A percentile compares a stretch with the other conserved stretches of the same genome.
These are phyloP conservation scores for Lypha dubia DNA, from an alignment of 2,888 invertebrate genomes.

Conservation along the genomic window DNA sequence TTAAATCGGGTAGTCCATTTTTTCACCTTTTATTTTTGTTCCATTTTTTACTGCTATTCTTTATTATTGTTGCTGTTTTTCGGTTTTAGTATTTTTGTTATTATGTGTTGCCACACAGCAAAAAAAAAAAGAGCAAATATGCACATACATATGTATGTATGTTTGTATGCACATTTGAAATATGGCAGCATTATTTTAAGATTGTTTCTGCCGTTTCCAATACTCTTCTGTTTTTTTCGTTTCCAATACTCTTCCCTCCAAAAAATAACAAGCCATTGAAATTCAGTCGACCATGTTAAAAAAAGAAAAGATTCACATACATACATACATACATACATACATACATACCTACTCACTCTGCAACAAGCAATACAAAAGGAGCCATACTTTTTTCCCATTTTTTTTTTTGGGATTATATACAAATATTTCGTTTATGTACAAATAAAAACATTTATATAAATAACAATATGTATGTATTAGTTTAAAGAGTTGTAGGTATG, in stretches of 20 bases:
- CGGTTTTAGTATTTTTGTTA: slow-evolving; percentile 19
- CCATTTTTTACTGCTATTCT: slow-evolving; percentile 64
- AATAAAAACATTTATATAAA: slow-evolving; percentile 30
- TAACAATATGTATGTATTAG: not conserved
- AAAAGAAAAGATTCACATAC: slow-evolving; percentile 63
- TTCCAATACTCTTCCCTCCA: slow-evolving; percentile 61
- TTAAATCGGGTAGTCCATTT: slow-evolving; percentile 62
- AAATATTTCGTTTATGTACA: slow-evolving; percentile 48
- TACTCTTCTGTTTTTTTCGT: slow-evolving; percentile 64
- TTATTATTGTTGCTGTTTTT: slow-evolving; percentile 40
- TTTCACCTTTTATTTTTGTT: too few relatives aligned
- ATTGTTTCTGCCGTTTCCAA: slow-evolving; percentile 19
- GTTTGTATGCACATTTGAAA: slow-evolving; percentile 38
- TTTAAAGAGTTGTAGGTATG: slow-evolving; percentile 5
- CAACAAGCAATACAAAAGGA: slow-evolving; percentile 52
- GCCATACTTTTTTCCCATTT: slow-evolving; percentile 48
- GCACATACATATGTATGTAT: not conserved
- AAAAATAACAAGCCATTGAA: slow-evolving; percentile 73
- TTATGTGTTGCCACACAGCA: slow-evolving; percentile 47
- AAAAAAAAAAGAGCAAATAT: slow-evolving; percentile 58
- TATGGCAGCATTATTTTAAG: slow-evolving; percentile 51
- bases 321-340: too few relatives aligned
- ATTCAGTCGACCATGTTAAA: slow-evolving; percentile 74
- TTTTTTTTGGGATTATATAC: slow-evolving; percentile 59
- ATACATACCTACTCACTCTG: too few relatives aligned